Evolutionary conservation across 2,888 invertebrate genomes (phyloP).

Genomic region (Drosophila mulleri): DNA sequence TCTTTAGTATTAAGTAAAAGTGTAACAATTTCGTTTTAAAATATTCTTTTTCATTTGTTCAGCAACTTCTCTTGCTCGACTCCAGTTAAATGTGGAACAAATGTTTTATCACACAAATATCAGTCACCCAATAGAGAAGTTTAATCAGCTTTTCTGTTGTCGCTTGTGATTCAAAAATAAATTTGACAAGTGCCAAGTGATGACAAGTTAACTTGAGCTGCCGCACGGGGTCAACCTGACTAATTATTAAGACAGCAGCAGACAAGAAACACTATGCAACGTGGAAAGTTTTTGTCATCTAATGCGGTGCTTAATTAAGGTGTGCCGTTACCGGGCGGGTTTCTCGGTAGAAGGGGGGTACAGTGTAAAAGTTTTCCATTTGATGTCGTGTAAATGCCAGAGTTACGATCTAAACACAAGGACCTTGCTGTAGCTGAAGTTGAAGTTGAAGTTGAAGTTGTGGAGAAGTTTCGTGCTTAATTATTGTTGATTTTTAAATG

Average conservation of each 20-base stretch:
- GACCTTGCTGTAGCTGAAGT: slow-evolving; percentile 24
- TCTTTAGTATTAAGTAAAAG: too few species aligned
- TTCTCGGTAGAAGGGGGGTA: background rate
- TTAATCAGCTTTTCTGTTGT: slow-evolving; percentile 1
- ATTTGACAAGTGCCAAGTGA: slow-evolving; percentile 37
- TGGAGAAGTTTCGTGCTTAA: slow-evolving; percentile 67
- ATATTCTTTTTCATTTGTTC: background rate
- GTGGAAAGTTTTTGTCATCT: slow-evolving; percentile 60
- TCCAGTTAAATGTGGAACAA: background rate
- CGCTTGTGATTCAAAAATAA: slow-evolving; percentile 23
- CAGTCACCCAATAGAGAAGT: slow-evolving; percentile 1
- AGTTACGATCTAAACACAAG: slow-evolving; percentile 56
- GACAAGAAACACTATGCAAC: slow-evolving; percentile 29
- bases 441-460: slow-evolving; percentile 45
- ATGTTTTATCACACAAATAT: background rate
- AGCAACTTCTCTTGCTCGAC: too few species aligned
- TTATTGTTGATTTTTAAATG: slow-evolving; percentile 76
- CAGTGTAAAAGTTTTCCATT: slow-evolving; percentile 67
- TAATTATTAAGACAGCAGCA: slow-evolving; percentile 56
- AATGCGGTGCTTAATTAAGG: slow-evolving; percentile 60
- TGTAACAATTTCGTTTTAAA: too few species aligned
- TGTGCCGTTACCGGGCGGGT: background rate
- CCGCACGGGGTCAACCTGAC: slow-evolving; percentile 15
- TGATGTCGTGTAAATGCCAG: slow-evolving; percentile 73
- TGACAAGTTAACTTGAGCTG: background rate